Base-by-base conservation (phyloP, 2,113 vertebrate genomes). In the Lathamus discolor region DNA sequence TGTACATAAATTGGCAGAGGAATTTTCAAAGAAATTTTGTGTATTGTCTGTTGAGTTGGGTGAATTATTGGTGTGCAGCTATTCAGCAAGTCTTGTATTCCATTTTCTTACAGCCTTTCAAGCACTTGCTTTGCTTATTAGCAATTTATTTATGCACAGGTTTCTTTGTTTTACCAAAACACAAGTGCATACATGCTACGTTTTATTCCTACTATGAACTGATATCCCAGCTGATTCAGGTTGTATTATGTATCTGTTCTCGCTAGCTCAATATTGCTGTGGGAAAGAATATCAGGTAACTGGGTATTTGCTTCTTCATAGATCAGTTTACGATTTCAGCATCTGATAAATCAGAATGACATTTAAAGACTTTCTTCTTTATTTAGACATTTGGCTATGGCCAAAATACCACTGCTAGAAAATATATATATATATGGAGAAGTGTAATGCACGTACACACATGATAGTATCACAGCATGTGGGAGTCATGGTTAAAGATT, bases 171-270 rank as follows among this genome's bases (percentile, higher is more conserved):
- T 88, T 54, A 63, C 15, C 29, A 44, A 80, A 83, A 17, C 18
- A 52, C 31, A 67, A 51, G 11, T 33, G 19, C 28, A 27, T 41
- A 15, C 0, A 0, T 80, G 37, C 41, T 55, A 15, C 15, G 24
- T 20, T 84, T 62, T 49, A 52, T 29, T 88, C 33, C 6, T 46
- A 17, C 7, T 74, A 11, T 10, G 31, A 59, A 23, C 41, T 54
- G n/a, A 78, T 63, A 67, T 83, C 37, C 22, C 31, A 83, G 41
- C 3, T 59, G 28, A 63, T 67, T 76, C 13, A 27, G 31, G 2
- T 6, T 83, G 11, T 19, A 3, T 55, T 48, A 23, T 31, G n/a
- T 23, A 14, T 55, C 39, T 93, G 68, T 46, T 44, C 28, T 59
- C 28, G 19, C 5, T 4, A 67, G 11, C 28, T 86, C 25, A 73